phyloP scores from a whole-genome alignment of 2,113 vertebrate species.

The Camelus dromedarius region DNA sequence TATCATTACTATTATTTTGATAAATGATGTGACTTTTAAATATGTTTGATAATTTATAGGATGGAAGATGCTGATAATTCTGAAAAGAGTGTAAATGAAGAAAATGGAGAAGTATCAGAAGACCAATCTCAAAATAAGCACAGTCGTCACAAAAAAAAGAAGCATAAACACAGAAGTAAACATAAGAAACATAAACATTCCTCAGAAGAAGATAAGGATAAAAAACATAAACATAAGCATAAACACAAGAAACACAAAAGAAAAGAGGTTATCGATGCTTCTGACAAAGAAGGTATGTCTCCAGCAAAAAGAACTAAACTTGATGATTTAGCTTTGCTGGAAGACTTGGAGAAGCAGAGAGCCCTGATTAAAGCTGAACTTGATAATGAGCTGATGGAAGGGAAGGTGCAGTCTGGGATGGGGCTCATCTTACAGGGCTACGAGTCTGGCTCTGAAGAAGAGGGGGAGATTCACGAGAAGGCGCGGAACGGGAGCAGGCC shows the following conservation, averaged over 20 bases:
- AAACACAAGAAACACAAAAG: slow-evolving; percentile 99
- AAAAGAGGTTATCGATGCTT: slow-evolving; percentile 90
- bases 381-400: slow-evolving; percentile 99
- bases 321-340: slow-evolving; percentile 96
- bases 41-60: slow-evolving; percentile 84
- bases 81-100: slow-evolving; percentile 94
- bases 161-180: slow-evolving; percentile 99
- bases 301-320: slow-evolving; percentile 96
- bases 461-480: slow-evolving; percentile 94
- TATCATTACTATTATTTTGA: neutral
- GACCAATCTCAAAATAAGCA: slow-evolving; percentile 93
- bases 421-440: slow-evolving; percentile 98
- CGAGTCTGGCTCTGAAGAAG: slow-evolving; percentile 98
- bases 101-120: slow-evolving; percentile 96
- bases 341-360: slow-evolving; percentile 99
- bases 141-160: slow-evolving; percentile 98
- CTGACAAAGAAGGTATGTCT: slow-evolving; percentile 90
- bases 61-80: slow-evolving; percentile 93
- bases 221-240: slow-evolving; percentile 97
- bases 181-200: slow-evolving; percentile 99
- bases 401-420: slow-evolving; percentile 99
- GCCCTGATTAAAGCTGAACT: slow-evolving; percentile 99
- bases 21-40: slow-evolving; percentile 58
- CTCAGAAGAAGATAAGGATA: slow-evolving; percentile 96
- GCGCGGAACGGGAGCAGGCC: slow-evolving; percentile 93